Conservation (phyloP, 2,797 vertebrate genomes). For the Ctenopoma kingsleyae region DNA sequence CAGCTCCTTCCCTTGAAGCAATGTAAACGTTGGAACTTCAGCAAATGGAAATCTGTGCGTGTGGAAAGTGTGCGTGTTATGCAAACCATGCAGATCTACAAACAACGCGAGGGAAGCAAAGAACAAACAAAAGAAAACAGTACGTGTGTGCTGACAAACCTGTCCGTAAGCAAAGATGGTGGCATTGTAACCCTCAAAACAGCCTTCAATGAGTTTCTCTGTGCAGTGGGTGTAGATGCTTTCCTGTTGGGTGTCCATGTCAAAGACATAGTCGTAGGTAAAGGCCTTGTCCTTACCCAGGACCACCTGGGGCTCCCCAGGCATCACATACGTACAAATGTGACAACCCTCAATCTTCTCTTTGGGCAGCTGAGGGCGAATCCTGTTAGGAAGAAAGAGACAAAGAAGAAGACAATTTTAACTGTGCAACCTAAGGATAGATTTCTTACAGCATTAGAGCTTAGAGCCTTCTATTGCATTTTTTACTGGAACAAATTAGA, state of each 20-base stretch:
- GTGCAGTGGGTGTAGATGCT: constrained; percentile 92
- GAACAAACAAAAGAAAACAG: no score
- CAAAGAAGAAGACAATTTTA: not conserved
- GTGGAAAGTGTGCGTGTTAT: not conserved
- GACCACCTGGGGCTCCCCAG: constrained; percentile 95
- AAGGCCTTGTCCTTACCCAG: constrained; percentile 98
- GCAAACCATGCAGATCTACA: not conserved
- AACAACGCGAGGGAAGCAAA: not conserved
- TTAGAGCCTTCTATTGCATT: not conserved
- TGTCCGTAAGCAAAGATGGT: constrained; percentile 98
- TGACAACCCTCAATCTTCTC: constrained; percentile 98
- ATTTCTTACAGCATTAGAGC: not conserved
- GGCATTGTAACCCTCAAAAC: constrained; percentile 97
- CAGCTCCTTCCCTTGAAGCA: constrained; percentile 29
- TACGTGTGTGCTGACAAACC: constrained; percentile 62
- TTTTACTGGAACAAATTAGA: no score
- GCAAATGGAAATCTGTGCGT: not conserved
- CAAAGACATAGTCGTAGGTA: constrained; percentile 95
- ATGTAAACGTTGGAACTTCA: constrained; percentile 4
- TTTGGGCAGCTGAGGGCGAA: constrained; percentile 95
- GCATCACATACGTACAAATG: constrained; percentile 95
- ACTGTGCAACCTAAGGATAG: fast-evolving
- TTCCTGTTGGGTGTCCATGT: constrained; percentile 93
- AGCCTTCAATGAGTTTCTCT: constrained; percentile 95
- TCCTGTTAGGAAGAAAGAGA: constrained; percentile 79